Base-by-base conservation (phyloP, 2,888 invertebrate genomes). In the Spatulosminthurus flaviceps region DNA sequence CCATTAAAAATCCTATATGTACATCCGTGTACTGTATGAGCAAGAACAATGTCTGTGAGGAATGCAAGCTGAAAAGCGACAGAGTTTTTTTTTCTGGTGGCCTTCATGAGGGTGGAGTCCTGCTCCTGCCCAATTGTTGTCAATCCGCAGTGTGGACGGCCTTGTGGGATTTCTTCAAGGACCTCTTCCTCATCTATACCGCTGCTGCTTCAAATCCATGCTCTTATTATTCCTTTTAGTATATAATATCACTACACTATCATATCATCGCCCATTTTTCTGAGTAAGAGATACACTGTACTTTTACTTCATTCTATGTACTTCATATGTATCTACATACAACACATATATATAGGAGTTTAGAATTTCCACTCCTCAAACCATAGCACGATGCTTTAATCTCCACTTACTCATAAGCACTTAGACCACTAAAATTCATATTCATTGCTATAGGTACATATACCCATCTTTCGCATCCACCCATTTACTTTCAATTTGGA, bases 21-120 rank as follows among this genome's bases (percentile, higher is more conserved):
- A n/a, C n/a, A 41, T 61, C 24, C 2, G 60, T 60, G 64, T 21
- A n/a, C 22, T 13, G n/a, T 24, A 11, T 64, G 21, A 64, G 16
- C 7, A 51, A 51, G 9, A 51, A 51, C 51, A 51, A 51, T 51
- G 51, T 51, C 2, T 51, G 61, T 61, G 24, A 16, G 26, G 64
- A 26, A 24, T 22, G 64, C 26, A 24, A 26, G 64, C 22, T 13
- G 13, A n/a, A n/a, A n/a, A 24, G 64, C 26, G 64, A 64, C 24
- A 64, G 64, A 64, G 16, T 24, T 26, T 64, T n/a, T n/a, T n/a
- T n/a, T 64, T n/a, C 24, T 4, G 2, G 13, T 79, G 81, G 80
- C 81, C 81, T 81, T 81, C 78, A 80, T 69, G 79, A 80, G 81
- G 81, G 81, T 80, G 81, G 81, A 81, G 81, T 80, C 80, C 34